Percentiles rank a stretch among this genome's conserved stretches.
Conservation (phyloP, 2,113 vertebrate genomes). For the Rissa tridactyla region DNA sequence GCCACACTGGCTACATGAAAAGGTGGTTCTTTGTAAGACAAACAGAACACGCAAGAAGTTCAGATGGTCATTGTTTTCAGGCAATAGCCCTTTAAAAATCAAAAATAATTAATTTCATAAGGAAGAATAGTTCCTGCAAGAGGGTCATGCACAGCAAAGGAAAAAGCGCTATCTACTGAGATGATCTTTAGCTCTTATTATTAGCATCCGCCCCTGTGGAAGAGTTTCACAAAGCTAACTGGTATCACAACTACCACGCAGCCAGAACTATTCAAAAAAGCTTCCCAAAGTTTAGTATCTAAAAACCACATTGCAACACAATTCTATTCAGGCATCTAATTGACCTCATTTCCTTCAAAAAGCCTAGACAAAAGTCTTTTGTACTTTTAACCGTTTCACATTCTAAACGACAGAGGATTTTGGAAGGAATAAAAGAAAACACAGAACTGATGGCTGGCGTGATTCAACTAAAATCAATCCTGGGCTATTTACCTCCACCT, state of each 20-base stretch:
- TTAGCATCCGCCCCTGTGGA: neutral
- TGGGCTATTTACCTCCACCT: neutral
- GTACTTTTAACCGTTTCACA: conserved; percentile 5
- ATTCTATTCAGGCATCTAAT: conserved; percentile 8
- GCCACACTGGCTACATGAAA: neutral
- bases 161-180: neutral
- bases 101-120: neutral
- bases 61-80: neutral
- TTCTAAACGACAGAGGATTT: neutral
- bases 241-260: neutral
- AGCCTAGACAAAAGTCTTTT: neutral
- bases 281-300: neutral
- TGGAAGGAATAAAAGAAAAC: neutral
- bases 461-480: neutral
- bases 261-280: neutral
- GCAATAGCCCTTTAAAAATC: neutral
- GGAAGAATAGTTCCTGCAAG: neutral
- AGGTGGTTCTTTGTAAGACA: neutral
- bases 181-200: neutral
- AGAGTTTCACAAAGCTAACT: neutral
- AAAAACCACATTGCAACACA: conserved; percentile 9
- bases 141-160: neutral
- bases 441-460: neutral
- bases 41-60: neutral
- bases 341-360: conserved; percentile 29